Evolutionary conservation across 2,888 invertebrate species (phyloP).

Genomic region (Megaustenia siamemsis): DNA sequence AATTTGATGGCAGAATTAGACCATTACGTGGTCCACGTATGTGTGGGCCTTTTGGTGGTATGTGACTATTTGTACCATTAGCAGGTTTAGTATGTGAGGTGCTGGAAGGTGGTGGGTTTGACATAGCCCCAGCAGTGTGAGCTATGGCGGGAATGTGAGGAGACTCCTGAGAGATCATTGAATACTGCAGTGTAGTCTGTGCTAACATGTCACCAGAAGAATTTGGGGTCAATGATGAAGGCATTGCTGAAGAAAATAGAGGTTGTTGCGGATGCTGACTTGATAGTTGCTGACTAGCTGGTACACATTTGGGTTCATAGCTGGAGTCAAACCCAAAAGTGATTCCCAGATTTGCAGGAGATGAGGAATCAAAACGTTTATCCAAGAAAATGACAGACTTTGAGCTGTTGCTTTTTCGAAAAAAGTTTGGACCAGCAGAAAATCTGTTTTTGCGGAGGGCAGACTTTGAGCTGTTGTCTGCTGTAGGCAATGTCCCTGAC

Average conservation of each 20-base stretch:
- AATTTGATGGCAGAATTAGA: slow-evolving; percentile 48
- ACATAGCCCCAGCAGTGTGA: slow-evolving; percentile 29
- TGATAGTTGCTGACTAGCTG: background rate
- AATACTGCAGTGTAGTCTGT: background rate
- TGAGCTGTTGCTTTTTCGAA: background rate
- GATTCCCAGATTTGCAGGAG: slow-evolving; percentile 66
- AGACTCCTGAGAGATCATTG: background rate
- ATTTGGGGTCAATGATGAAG: background rate
- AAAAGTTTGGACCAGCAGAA: background rate
- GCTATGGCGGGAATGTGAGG: slow-evolving; percentile 31
- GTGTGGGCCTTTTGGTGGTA: slow-evolving; percentile 49
- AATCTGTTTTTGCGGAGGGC: background rate
- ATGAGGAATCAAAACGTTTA: slow-evolving; percentile 64
- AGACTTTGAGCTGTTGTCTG: slow-evolving; percentile 9
- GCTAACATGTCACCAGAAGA: background rate
- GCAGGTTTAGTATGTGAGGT: no score
- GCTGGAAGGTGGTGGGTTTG: slow-evolving; percentile 19
- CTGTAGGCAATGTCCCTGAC: background rate
- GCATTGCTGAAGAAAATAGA: background rate
- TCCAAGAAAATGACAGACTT: slow-evolving; percentile 74
- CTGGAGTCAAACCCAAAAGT: slow-evolving; percentile 72
- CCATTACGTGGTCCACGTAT: slow-evolving; percentile 58
- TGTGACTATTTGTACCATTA: slow-evolving; percentile 9
- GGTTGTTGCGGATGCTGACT: background rate
- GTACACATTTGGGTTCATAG: slow-evolving; percentile 47